Evolutionary conservation across 1,140 invertebrate genomes (phyloP), one percentile per base, ranked within the genome.

Genomic region (Calycopis cecrops): DNA sequence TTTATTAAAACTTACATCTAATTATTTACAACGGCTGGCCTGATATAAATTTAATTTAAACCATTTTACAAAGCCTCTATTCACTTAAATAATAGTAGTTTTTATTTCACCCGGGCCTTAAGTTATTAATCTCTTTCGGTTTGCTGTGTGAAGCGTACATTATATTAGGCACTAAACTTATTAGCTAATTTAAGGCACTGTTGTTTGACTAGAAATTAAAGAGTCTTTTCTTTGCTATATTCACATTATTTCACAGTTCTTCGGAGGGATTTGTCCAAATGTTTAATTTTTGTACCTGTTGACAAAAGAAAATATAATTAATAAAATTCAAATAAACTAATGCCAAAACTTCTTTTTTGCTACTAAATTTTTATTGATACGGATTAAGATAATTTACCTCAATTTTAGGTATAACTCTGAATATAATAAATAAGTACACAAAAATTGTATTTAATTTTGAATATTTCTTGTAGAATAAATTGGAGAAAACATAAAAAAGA

Each of bases 141-240:
- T 9, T 6, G 14, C 14, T 44, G 14, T 16, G 10, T 16, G 14
- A 44, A 44, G 40, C 40, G 40, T 38, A 21, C 35, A 52, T 54
- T 52, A 21, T 58, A 64, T 35, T 57, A 53, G 21, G 17, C 52
- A 63, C 59, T 71, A 57, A 52, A 54, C 59, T 64, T 67, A 66
- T 52, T 37, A 61, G 55, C 53, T 70, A 71, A 62, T 65, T 63
- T 73, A 84, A 84, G 79, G 79, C 82, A 84, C 80, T 84, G 77
- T 62, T 60, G 59, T 66, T 80, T 86, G 83, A 86, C 83, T 86
- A 86, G 83, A 86, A 67, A 73, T 71, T 65, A 58, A 70, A 84
- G 70, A 84, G 79, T 84, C 78, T 84, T 80, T 76, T 82, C 71
- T 72, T 77, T 67, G 75, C 71, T 72, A 77, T 73, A 63, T 68